Conservation (phyloP, 2,797 vertebrate species). For the Phoeniculus purpureus region DNA sequence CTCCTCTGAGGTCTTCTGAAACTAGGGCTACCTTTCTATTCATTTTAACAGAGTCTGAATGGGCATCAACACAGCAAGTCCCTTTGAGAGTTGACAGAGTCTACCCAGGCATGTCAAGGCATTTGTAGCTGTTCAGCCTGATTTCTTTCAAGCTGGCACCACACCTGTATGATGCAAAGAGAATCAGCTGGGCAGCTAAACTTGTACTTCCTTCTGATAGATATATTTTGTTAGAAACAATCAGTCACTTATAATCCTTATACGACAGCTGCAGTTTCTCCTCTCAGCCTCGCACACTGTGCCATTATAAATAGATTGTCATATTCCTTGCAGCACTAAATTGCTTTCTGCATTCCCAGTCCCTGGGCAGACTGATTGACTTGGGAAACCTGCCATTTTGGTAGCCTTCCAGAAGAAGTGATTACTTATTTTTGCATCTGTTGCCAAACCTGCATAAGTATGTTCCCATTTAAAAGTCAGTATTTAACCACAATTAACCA, state of each 20-base stretch:
- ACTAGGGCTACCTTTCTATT: neutral
- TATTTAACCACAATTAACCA: constrained; percentile 42
- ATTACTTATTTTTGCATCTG: constrained; percentile 50
- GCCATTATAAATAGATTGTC: constrained; percentile 75
- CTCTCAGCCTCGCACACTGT: constrained; percentile 43
- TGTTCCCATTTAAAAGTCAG: constrained; percentile 30
- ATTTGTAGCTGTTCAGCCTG: neutral
- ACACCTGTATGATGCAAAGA: constrained; percentile 3
- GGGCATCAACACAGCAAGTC: neutral
- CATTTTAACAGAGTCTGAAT: neutral
- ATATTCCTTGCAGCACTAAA: constrained; percentile 63
- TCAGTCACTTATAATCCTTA: constrained; percentile 74
- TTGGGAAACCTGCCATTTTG: constrained; percentile 51
- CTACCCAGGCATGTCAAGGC: neutral
- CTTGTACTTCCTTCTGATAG: constrained; percentile 54
- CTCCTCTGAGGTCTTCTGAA: neutral
- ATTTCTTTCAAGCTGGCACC: constrained; percentile 6
- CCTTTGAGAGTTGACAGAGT: neutral
- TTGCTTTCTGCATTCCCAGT: constrained; percentile 56
- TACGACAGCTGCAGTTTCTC: constrained; percentile 73
- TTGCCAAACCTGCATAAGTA: constrained; percentile 47
- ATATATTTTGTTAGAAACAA: constrained; percentile 60
- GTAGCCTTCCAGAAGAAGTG: constrained; percentile 39
- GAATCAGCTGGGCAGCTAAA: constrained; percentile 24
- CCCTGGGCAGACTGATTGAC: constrained; percentile 36